Evolutionary conservation across 2,888 invertebrate genomes (phyloP).

Genomic region (Rotaria sp.): DNA sequence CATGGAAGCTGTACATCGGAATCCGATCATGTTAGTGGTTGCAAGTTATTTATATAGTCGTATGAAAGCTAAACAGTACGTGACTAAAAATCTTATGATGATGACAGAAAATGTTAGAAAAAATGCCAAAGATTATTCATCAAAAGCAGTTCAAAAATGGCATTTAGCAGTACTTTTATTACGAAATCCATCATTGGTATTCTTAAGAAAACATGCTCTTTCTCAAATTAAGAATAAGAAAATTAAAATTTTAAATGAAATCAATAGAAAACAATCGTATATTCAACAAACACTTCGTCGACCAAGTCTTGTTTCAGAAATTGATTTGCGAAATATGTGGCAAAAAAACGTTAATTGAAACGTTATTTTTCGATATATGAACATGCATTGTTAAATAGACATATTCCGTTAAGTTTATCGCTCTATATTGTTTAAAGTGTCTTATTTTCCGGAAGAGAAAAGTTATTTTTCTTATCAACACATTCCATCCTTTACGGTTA

Average conservation of each 20-base stretch:
- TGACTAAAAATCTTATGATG: neutral
- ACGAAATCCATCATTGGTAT: neutral
- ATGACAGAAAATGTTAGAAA: neutral
- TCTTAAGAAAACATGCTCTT: neutral
- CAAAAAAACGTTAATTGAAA: neutral
- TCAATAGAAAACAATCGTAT: neutral
- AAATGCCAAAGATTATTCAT: neutral
- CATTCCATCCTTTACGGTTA: too few relatives aligned
- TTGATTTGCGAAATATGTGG: neutral
- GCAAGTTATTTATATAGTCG: neutral
- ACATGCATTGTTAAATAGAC: neutral
- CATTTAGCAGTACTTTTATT: neutral
- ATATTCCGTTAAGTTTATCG: too few relatives aligned
- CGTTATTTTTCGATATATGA: neutral
- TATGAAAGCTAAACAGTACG: neutral
- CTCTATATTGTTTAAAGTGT: too few relatives aligned
- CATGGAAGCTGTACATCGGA: neutral
- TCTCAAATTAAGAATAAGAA: neutral
- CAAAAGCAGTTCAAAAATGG: neutral
- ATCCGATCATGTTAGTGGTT: neutral
- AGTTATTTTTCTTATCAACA: neutral
- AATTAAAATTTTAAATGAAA: neutral
- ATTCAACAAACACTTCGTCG: neutral
- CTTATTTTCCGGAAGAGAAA: too few relatives aligned
- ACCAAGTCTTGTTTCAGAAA: neutral